Evolutionary conservation across 1,140 invertebrate species (phyloP).

Genomic region (Melanaphis sacchari): DNA sequence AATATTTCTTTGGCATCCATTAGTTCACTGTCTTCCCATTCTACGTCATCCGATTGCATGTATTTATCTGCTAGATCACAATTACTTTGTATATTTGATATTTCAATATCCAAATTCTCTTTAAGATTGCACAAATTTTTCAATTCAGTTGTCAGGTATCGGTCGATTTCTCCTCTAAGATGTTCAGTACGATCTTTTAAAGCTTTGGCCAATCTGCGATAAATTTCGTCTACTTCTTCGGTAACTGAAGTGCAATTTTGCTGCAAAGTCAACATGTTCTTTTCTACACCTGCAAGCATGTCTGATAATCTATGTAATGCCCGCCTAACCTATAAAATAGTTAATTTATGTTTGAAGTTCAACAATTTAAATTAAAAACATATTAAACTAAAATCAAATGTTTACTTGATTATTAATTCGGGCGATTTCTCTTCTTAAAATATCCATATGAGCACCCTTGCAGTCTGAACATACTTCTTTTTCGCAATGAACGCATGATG

Average conservation of each 20-base stretch:
- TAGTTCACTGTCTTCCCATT: slow-evolving; percentile 87
- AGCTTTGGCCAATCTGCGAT: slow-evolving; percentile 86
- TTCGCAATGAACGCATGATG: slow-evolving; percentile 91
- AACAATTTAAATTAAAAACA: not conserved
- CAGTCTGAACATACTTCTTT: slow-evolving; percentile 90
- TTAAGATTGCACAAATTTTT: slow-evolving; percentile 84
- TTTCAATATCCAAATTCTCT: slow-evolving; percentile 90
- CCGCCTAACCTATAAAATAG: slow-evolving; percentile 71
- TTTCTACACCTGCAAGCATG: slow-evolving; percentile 81
- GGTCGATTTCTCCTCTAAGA: slow-evolving; percentile 86
- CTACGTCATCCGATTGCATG: slow-evolving; percentile 80
- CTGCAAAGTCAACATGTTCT: slow-evolving; percentile 83
- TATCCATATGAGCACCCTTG: slow-evolving; percentile 94
- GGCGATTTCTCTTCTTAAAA: slow-evolving; percentile 89
- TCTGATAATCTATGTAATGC: slow-evolving; percentile 87
- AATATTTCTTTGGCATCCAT: slow-evolving; percentile 95
- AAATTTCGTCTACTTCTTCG: slow-evolving; percentile 93
- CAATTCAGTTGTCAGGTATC: slow-evolving; percentile 83
- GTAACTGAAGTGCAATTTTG: slow-evolving; percentile 83
- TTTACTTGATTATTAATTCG: slow-evolving; percentile 90
- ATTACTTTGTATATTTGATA: slow-evolving; percentile 91
- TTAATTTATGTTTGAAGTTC: not conserved
- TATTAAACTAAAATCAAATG: not conserved
- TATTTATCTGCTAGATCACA: slow-evolving; percentile 96
- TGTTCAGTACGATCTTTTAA: slow-evolving; percentile 90